Evolutionary conservation across 2,888 invertebrate genomes (phyloP), one percentile per base, ranked within the genome.

Genomic region (Baccha elongata): DNA sequence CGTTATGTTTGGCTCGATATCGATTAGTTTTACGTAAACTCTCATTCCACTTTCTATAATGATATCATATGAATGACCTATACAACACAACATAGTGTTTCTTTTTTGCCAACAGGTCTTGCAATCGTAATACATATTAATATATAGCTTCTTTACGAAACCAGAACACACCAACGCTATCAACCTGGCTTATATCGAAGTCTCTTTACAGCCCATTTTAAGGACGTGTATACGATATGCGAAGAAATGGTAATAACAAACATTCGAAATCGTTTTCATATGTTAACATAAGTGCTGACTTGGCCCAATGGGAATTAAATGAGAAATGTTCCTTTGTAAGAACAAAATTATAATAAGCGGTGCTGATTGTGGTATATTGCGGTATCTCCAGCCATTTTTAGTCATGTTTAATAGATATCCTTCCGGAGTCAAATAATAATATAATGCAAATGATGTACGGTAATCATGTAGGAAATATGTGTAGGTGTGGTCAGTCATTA

Each of bases 101-200:
- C 48, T 23, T 58, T 40, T 40, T 23, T 19, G 62, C 64, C 76
- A 76, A 79, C 60, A 73, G 73, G 79, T 72, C 52, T 60, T 19
- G 11, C 23, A 52, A 68, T 53, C 42, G 40, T 26, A 58, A 15
- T 23, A 58, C 40, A 4, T 0, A 53, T n/a, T n/a, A 8, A n/a
- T 5, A 19, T 17, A 19, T 7, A 19, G 8, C 17, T 10, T 15
- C n/a, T n/a, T n/a, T n/a, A 10, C n/a, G 13, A 37, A 21, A 42
- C 19, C 40, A 50, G 29, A n/a, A 19, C 40, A 29, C 23, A 8
- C 29, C 52, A 42, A 52, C n/a, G 4, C 23, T 32, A 52, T 62
- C 52, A 35, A 53, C 35, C 42, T 52, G 32, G 21, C 32, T 53
- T 19, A 35, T 3, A 58, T 40, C 44, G 17, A 46, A 53, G 72